Evolutionary conservation across 2,113 vertebrate species (phyloP).

Genomic region (Seriola aureovittata): DNA sequence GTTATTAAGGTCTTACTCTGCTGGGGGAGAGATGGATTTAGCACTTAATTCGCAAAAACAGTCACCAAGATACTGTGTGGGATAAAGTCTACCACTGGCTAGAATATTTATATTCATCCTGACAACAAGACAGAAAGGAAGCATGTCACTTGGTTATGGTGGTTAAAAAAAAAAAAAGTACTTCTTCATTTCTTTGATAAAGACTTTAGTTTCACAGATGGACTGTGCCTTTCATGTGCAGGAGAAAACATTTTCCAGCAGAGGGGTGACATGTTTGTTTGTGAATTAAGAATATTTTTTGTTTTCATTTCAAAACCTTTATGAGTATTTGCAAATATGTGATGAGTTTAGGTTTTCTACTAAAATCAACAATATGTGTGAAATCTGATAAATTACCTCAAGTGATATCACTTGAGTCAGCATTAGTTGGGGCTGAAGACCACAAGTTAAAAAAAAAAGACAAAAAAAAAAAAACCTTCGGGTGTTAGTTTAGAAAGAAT

Average conservation of each 20-base stretch:
- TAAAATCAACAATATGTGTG: background rate
- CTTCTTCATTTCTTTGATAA: background rate
- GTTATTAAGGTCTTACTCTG: constrained; percentile 43
- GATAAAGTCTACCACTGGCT: constrained; percentile 8
- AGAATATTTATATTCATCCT: background rate
- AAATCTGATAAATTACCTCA: too few relatives aligned
- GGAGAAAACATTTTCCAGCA: background rate
- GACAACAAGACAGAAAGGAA: background rate
- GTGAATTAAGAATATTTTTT: background rate
- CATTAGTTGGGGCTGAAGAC: too few relatives aligned
- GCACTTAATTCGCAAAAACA: constrained; percentile 16
- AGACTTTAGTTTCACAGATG: background rate
- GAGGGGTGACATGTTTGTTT: background rate
- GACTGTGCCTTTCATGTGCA: background rate
- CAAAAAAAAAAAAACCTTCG: too few relatives aligned
- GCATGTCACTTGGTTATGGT: background rate
- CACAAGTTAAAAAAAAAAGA: too few relatives aligned
- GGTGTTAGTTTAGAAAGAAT: too few relatives aligned
- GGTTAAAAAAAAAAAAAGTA: background rate
- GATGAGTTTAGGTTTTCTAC: too few relatives aligned
- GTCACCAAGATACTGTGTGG: constrained; percentile 19
- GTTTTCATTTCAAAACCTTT: background rate
- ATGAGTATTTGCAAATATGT: background rate
- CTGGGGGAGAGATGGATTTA: constrained; percentile 43
- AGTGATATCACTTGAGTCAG: too few relatives aligned